These are phyloP conservation scores for Bombus confusus DNA, from an alignment of 1,140 invertebrate species.

Conservation along the genomic window DNA sequence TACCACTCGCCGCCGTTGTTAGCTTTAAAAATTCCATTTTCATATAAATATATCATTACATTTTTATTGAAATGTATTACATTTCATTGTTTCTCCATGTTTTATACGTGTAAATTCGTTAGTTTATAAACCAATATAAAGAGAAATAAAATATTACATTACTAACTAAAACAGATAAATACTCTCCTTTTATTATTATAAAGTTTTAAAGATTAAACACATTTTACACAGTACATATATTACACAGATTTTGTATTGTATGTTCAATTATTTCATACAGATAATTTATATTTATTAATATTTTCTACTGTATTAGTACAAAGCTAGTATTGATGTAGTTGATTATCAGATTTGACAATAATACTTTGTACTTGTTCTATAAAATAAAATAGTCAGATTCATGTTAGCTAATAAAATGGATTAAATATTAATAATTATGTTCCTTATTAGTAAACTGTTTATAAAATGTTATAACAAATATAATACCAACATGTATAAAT, in stretches of 20 bases:
- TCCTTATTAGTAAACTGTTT: slow-evolving; percentile 25
- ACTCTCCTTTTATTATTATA: background rate
- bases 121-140: background rate
- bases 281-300: slow-evolving; percentile 37
- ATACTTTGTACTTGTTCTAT: slow-evolving; percentile 24
- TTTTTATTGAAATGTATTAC: background rate
- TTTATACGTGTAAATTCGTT: background rate
- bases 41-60: background rate
- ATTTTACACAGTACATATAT: slow-evolving; percentile 41
- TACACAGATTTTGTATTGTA: slow-evolving; percentile 4
- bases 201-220: slow-evolving; percentile 25
- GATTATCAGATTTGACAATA: slow-evolving; percentile 38
- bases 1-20: background rate
- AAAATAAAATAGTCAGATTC: slow-evolving; percentile 39
- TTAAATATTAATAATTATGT: slow-evolving; percentile 32
- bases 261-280: slow-evolving; percentile 10
- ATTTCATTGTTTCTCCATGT: too few species aligned
- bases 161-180: background rate
- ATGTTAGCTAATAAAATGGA: slow-evolving; percentile 1
- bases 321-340: slow-evolving; percentile 22
- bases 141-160: slow-evolving; percentile 2
- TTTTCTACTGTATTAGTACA: slow-evolving; percentile 26
- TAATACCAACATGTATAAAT: slow-evolving; percentile 48
- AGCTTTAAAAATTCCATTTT: slow-evolving; percentile 19
- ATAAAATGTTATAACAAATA: slow-evolving; percentile 40